Percentiles rank a stretch among this genome's conserved stretches.
Evolutionary conservation across 2,113 vertebrate species (phyloP).

Genomic region (Lutjanus erythropterus): DNA sequence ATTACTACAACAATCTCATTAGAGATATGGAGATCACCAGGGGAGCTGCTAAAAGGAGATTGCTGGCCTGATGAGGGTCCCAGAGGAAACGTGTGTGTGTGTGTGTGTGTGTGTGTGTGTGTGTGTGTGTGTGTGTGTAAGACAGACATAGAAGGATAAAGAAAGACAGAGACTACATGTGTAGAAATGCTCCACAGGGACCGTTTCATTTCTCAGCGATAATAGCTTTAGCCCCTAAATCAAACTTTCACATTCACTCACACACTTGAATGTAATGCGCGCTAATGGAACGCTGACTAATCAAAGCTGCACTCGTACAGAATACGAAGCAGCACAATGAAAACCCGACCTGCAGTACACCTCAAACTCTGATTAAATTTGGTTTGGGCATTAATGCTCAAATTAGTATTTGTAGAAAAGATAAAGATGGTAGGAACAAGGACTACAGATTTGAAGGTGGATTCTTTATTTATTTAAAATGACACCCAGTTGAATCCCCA

Average conservation of each 20-base stretch:
- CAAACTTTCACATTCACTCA: slow-evolving; percentile 54
- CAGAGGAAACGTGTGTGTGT: slow-evolving; percentile 36
- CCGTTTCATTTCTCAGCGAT: slow-evolving; percentile 40
- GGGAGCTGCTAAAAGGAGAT: slow-evolving; percentile 54
- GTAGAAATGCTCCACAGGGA: slow-evolving; percentile 61
- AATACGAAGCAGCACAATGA: background rate
- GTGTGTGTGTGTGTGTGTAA: slow-evolving; percentile 2
- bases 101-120: slow-evolving; percentile 10
- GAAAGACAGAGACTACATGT: slow-evolving; percentile 18
- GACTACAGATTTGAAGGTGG: too few relatives aligned
- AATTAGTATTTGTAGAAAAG: background rate
- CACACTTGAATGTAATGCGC: slow-evolving; percentile 38
- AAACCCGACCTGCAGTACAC: background rate
- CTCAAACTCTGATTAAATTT: background rate
- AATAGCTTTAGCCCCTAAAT: slow-evolving; percentile 65
- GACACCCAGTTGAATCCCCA: background rate
- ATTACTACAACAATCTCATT: slow-evolving; percentile 49
- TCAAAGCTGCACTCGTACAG: slow-evolving; percentile 24
- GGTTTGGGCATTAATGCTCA: background rate
- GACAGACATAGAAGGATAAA: slow-evolving; percentile 1
- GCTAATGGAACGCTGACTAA: slow-evolving; percentile 37
- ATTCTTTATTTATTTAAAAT: background rate
- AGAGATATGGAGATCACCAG: slow-evolving; percentile 45
- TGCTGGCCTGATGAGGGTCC: slow-evolving; percentile 40
- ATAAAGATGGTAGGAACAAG: background rate